Percentiles rank a stretch among this genome's conserved stretches.
Conservation (phyloP, 2,797 vertebrate genomes). For the Enteromius viviparus region DNA sequence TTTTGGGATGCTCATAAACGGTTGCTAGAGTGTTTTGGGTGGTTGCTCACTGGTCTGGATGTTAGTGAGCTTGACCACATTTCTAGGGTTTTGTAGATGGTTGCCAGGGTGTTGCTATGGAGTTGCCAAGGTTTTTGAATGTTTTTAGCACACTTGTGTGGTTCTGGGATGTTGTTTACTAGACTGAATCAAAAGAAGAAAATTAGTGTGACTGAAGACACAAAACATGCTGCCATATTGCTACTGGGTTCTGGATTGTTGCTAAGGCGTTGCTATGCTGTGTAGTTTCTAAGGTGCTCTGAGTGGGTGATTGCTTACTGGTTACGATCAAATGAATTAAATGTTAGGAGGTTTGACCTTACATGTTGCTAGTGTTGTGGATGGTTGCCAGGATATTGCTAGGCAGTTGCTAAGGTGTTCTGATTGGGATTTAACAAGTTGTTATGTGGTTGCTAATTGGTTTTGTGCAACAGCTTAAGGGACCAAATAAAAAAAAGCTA, state of each 20-base stretch:
- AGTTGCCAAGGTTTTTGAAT: neutral
- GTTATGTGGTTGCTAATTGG: neutral
- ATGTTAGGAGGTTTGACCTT: neutral
- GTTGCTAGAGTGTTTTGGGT: neutral
- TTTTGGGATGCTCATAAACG: too few species aligned
- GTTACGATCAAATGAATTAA: neutral
- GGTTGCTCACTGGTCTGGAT: neutral
- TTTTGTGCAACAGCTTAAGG: neutral
- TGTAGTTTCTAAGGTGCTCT: neutral
- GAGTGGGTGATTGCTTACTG: neutral
- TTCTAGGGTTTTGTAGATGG: neutral
- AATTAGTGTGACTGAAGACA: neutral
- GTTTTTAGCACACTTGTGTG: neutral
- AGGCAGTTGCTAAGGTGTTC: neutral
- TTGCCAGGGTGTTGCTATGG: neutral
- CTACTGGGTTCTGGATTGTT: neutral
- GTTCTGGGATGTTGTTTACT: neutral
- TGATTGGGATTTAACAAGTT: neutral
- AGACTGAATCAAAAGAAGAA: neutral
- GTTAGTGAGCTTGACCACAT: neutral
- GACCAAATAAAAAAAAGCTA: neutral
- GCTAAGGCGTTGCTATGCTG: neutral
- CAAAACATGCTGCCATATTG: neutral
- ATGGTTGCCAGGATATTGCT: neutral
- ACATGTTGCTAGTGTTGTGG: neutral